Evolutionary conservation across 2,113 vertebrate genomes (phyloP).

Genomic region (Syngnathus scovelli): DNA sequence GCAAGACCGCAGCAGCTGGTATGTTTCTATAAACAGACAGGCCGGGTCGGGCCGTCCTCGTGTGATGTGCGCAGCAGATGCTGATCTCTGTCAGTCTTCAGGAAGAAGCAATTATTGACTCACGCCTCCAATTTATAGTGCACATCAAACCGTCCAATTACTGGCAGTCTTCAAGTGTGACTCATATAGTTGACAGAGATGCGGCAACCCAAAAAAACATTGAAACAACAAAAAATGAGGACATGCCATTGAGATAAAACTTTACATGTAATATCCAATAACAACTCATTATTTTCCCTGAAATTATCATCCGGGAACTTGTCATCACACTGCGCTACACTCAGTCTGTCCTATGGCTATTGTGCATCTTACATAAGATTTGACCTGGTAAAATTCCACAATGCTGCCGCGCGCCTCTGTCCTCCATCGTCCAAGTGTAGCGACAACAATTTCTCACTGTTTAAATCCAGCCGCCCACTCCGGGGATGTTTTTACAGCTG

Average conservation of each 20-base stretch:
- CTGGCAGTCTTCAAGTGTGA: constrained; percentile 52
- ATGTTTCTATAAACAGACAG: constrained; percentile 64
- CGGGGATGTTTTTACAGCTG: constrained; percentile 64
- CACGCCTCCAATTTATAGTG: constrained; percentile 58
- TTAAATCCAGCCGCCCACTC: constrained; percentile 53
- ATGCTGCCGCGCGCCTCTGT: constrained; percentile 21
- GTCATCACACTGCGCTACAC: constrained; percentile 12
- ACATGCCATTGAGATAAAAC: constrained; percentile 9
- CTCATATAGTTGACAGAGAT: constrained; percentile 39
- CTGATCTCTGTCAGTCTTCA: constrained; percentile 55
- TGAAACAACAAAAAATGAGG: constrained; percentile 8
- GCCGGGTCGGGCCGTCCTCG: constrained; percentile 28
- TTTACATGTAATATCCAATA: constrained; percentile 16
- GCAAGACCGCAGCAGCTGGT: constrained; percentile 48
- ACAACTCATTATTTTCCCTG: not conserved
- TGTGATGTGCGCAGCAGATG: constrained; percentile 54
- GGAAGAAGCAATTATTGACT: constrained; percentile 64
- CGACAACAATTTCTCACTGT: constrained; percentile 60
- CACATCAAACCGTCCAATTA: constrained; percentile 50
- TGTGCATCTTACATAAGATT: constrained; percentile 53
- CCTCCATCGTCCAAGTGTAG: constrained; percentile 33
- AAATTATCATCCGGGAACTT: not conserved
- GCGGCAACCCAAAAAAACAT: constrained; percentile 24
- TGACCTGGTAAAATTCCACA: constrained; percentile 65
- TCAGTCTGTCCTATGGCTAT: constrained; percentile 30